Base-by-base conservation (phyloP, 2,113 vertebrate genomes). In the Oncorhynchus kisutch region DNA sequence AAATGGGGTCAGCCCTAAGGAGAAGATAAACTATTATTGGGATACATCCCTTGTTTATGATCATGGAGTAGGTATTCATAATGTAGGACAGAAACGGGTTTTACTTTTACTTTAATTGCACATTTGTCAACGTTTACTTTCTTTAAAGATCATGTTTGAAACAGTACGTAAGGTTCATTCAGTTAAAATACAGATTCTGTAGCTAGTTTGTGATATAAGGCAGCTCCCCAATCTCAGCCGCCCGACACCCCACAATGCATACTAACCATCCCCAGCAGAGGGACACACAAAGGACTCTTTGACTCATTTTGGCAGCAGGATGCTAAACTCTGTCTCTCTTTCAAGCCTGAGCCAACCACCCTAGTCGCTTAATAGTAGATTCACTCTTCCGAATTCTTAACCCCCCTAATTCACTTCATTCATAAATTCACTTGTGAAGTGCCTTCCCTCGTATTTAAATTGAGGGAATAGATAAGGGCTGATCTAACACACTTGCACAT, bases 231-330 rank as follows among this genome's bases (percentile, higher is more conserved):
- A 62, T 67, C 64, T 9, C 7, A 39, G 39, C 72, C 75, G 7
- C 31, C 72, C 4, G 39, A 69, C 82, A 57, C 22, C 45, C 65
- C 18, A 25, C 72, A 5, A 49, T 69, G 89, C 85, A 90, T 89
- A 90, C 89, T 82, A 91, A 91, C 76, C 72, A 83, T 14, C 48
- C 64, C 48, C 54, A 6, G 70, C 39, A 22, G 59, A 12, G 68
- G 76, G 4, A 62, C 64, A 91, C 87, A 90, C 8, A 45, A 84
- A 85, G 78, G 78, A 60, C 71, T 75, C 86, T 88, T 92, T 91
- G 83, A 91, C 5, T 11, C 72, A 87, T 80, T 34, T 45, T 45
- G 78, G 81, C 78, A 80, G 64, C 59, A 25, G 68, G 62, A 65
- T 82, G 69, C 81, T 75, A 67, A 86, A 77, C 81, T 76, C 75